Evolutionary conservation across 2,113 vertebrate genomes (phyloP).

Genomic region (Brienomyrus brachyistius): DNA sequence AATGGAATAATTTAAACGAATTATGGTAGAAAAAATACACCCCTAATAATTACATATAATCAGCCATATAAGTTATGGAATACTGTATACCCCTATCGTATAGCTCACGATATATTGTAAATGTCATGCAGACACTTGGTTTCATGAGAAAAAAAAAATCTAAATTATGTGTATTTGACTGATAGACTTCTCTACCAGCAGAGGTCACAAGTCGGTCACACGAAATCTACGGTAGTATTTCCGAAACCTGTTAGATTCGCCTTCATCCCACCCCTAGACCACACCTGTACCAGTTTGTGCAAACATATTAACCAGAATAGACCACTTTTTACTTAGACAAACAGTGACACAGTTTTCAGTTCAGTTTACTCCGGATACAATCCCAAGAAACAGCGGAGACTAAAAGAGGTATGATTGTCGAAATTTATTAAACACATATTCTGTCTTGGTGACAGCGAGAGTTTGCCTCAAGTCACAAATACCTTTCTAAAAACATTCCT

Average conservation of each 20-base stretch:
- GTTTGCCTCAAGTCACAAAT: neutral
- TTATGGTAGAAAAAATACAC: neutral
- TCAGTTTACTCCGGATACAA: neutral
- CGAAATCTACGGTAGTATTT: neutral
- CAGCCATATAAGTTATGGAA: neutral
- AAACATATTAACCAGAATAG: neutral
- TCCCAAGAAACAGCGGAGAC: neutral
- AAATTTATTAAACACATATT: neutral
- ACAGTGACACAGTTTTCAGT: neutral
- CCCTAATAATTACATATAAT: neutral
- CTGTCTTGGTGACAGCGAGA: neutral
- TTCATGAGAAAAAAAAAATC: neutral
- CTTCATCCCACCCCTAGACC: neutral
- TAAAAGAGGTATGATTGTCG: constrained; percentile 7
- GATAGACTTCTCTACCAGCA: neutral
- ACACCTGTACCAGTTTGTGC: neutral
- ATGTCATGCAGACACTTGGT: neutral
- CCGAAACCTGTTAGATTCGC: neutral
- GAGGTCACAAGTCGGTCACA: neutral
- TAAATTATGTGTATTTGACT: neutral
- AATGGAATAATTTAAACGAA: neutral
- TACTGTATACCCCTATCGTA: neutral
- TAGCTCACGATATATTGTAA: neutral
- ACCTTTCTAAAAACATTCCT: neutral
- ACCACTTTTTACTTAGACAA: neutral